These are phyloP conservation scores for Drosophila suzukii DNA, from an alignment of 1,140 invertebrate species.

Conservation along the genomic window DNA sequence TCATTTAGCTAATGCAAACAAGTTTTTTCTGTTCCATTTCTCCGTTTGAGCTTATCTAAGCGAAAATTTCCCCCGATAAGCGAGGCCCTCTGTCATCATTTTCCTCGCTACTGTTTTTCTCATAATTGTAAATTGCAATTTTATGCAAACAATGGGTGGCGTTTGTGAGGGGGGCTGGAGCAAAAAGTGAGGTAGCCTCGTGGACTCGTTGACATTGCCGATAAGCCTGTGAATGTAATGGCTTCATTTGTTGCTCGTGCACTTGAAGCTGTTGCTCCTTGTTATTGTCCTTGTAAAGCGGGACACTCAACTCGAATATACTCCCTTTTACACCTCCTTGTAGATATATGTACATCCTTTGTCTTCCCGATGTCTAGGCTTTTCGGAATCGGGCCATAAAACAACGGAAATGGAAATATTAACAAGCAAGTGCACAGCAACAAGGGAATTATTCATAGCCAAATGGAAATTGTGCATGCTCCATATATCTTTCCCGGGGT, in stretches of 20 bases:
- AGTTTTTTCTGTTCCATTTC: slow-evolving; percentile 39
- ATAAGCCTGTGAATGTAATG: slow-evolving; percentile 67
- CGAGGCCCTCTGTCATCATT: slow-evolving; percentile 34
- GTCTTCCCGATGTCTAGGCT: slow-evolving; percentile 53
- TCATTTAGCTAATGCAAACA: slow-evolving; percentile 71
- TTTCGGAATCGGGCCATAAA: slow-evolving; percentile 76
- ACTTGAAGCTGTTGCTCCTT: slow-evolving; percentile 73
- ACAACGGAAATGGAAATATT: slow-evolving; percentile 84
- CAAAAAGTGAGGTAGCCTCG: slow-evolving; percentile 9
- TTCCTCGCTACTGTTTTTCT: slow-evolving; percentile 50
- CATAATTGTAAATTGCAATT: slow-evolving; percentile 84
- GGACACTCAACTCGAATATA: slow-evolving; percentile 62
- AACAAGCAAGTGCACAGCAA: slow-evolving; percentile 78
- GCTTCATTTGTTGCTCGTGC: slow-evolving; percentile 61
- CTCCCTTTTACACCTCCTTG: slow-evolving; percentile 1
- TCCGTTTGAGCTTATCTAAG: slow-evolving; percentile 26
- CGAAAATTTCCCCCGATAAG: slow-evolving; percentile 15
- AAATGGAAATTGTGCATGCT: slow-evolving; percentile 75
- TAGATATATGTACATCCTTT: slow-evolving; percentile 5
- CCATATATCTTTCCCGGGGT: slow-evolving; percentile 64
- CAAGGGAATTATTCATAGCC: slow-evolving; percentile 78
- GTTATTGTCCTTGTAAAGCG: slow-evolving; percentile 64
- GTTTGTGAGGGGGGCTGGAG: background rate
- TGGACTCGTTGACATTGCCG: slow-evolving; percentile 63
- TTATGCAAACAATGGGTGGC: slow-evolving; percentile 77